Base-by-base conservation (phyloP, 2,888 invertebrate genomes). In the Drosophila buzzatii region DNA sequence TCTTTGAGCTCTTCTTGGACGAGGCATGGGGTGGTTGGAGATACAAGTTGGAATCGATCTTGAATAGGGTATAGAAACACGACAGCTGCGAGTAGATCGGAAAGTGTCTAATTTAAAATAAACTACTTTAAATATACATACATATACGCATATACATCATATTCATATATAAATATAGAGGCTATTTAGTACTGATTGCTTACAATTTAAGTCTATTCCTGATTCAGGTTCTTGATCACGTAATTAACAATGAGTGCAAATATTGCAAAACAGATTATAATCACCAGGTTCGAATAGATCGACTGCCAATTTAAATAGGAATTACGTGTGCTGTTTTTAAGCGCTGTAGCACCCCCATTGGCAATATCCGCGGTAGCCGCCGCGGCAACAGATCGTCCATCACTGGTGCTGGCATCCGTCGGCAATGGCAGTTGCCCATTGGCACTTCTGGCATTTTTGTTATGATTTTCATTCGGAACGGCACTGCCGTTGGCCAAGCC, bases 241-340 rank as follows among this genome's bases (percentile, higher is more conserved):
- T 97, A 98, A 94, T 98, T 98, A 72, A 99, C 98, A 92, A 97
- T 96, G 91, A 97, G 97, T 55, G 98, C 98, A 93, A 99, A 98
- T 80, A 97, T 96, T 80, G 97, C 97, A 93, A 98, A 97, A 77
- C 98, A 97, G 81, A 98, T 94, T 72, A 98, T 94, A 84, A 98
- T 97, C 93, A 97, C 95, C 83, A 98, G 94, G 94, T 98, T 98
- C 81, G 97, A 96, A 90, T 98, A 93, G 80, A 97, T 96, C 87
- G 96, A 96, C 89, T 97, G 95, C 93, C 97, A 94, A 86, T 95
- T 95, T 83, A 96, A 96, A 82, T 96, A 94, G 62, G 91, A 85
- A 79, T 91, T 91, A 33, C 76, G 68, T 20, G 79, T 62, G 85
- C 95, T 95, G 12, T 94, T 82, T 52, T 79, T 65, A 14, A 72